phyloP scores from a whole-genome alignment of 2,888 invertebrate species.

The Ptychoptera albimana region DNA sequence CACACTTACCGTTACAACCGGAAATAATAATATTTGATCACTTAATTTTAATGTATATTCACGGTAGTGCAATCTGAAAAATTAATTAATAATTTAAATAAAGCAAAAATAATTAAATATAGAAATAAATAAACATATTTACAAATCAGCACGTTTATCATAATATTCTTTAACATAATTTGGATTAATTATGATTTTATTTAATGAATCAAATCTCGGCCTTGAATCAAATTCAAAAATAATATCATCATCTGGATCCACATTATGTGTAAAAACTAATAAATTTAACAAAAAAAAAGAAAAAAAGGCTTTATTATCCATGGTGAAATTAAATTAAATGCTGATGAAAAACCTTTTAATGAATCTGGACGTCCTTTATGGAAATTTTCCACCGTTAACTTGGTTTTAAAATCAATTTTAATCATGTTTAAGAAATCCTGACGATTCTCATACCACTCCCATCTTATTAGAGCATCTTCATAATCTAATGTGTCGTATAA shows the following conservation, averaged over 20 bases:
- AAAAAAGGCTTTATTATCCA: neutral
- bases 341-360: constrained; percentile 39
- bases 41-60: constrained; percentile 8
- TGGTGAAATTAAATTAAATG: neutral
- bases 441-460: constrained; percentile 48
- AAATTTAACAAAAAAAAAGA: constrained; percentile 6
- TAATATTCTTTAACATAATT: constrained; percentile 40
- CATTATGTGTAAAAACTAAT: constrained; percentile 20
- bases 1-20: neutral
- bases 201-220: constrained; percentile 55
- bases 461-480: constrained; percentile 27
- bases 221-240: constrained; percentile 25
- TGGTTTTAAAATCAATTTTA: constrained; percentile 34
- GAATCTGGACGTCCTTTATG: constrained; percentile 49
- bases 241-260: constrained; percentile 14
- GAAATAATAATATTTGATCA: neutral
- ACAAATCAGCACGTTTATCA: constrained; percentile 36
- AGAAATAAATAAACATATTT: constrained; percentile 16
- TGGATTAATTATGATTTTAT: constrained; percentile 37
- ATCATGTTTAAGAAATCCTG: constrained; percentile 43
- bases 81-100: neutral
- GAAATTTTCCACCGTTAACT: constrained; percentile 43
- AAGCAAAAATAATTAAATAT: constrained; percentile 13
- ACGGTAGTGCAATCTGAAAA: constrained; percentile 13
- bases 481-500: constrained; percentile 19